These are phyloP conservation scores for Frankliniella intonsa DNA, from an alignment of 2,888 invertebrate genomes.

Conservation along the genomic window DNA sequence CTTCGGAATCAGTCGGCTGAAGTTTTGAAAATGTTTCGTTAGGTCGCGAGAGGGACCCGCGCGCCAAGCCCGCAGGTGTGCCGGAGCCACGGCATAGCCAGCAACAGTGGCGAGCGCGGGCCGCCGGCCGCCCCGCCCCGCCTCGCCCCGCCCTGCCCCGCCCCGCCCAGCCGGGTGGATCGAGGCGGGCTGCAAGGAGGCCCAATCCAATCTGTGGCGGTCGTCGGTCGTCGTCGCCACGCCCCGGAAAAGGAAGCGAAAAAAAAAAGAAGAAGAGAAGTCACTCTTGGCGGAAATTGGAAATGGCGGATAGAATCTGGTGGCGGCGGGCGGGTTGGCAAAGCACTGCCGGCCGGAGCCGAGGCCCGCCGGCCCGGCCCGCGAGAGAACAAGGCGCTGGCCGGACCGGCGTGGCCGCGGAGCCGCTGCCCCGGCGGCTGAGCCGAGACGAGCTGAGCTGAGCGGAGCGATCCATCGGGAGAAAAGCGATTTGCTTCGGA, in stretches of 20 bases:
- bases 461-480: too few relatives aligned
- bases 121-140: too few relatives aligned
- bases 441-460: background rate
- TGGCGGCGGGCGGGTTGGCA: background rate
- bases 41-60: too few relatives aligned
- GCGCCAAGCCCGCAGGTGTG: too few relatives aligned
- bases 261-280: background rate
- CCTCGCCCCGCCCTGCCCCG: background rate
- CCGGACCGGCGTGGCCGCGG: background rate
- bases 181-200: background rate
- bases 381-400: background rate
- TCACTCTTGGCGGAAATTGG: constrained; percentile 6
- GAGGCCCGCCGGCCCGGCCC: too few relatives aligned
- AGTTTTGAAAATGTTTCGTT: too few relatives aligned
- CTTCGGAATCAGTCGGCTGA: too few relatives aligned
- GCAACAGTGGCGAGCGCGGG: too few relatives aligned
- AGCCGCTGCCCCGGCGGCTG: background rate
- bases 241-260: background rate
- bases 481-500: too few relatives aligned
- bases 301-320: constrained; percentile 6
- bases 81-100: too few relatives aligned
- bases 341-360: background rate
- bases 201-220: background rate
- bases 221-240: background rate
- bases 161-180: background rate